Evolutionary conservation across 2,113 vertebrate species (phyloP).

Genomic region (Carettochelys insculpta): DNA sequence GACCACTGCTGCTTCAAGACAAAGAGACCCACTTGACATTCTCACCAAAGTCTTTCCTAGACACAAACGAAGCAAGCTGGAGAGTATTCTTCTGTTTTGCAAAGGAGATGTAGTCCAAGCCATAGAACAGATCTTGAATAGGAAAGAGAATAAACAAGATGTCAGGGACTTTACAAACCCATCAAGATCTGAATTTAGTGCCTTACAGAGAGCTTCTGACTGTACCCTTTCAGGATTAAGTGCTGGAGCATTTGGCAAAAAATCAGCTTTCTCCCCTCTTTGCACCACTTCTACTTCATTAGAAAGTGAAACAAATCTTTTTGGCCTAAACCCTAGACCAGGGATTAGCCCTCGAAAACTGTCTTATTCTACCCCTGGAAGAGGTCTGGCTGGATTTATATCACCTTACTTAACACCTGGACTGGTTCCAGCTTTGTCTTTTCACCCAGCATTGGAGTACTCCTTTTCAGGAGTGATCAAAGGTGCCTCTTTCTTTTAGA

Average conservation of each 20-base stretch:
- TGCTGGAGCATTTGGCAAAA: conserved; percentile 70
- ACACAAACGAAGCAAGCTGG: conserved; percentile 77
- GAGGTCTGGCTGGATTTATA: conserved; percentile 78
- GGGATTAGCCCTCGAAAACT: conserved; percentile 81
- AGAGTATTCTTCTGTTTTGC: conserved; percentile 81
- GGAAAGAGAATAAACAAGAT: conserved; percentile 73
- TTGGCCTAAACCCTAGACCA: conserved; percentile 78
- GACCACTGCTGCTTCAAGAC: conserved; percentile 35
- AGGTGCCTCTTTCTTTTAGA: conserved; percentile 79
- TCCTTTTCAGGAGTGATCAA: conserved; percentile 82
- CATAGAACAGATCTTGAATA: conserved; percentile 83
- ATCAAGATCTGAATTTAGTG: conserved; percentile 26
- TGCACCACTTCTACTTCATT: conserved; percentile 64
- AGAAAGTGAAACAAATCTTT: conserved; percentile 71
- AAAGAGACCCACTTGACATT: conserved; percentile 83
- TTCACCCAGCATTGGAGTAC: conserved; percentile 81
- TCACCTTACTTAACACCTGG: conserved; percentile 84
- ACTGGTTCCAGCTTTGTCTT: conserved; percentile 83
- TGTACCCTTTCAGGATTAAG: conserved; percentile 68
- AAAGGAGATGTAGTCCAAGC: conserved; percentile 88
- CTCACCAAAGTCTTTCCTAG: conserved; percentile 88
- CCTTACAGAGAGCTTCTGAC: conserved; percentile 59
- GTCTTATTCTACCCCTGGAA: conserved; percentile 80
- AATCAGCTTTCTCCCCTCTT: conserved; percentile 86
- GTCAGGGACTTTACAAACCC: conserved; percentile 38